Evolutionary conservation across 2,888 invertebrate species (phyloP).

Genomic region (Andrena dorsata): DNA sequence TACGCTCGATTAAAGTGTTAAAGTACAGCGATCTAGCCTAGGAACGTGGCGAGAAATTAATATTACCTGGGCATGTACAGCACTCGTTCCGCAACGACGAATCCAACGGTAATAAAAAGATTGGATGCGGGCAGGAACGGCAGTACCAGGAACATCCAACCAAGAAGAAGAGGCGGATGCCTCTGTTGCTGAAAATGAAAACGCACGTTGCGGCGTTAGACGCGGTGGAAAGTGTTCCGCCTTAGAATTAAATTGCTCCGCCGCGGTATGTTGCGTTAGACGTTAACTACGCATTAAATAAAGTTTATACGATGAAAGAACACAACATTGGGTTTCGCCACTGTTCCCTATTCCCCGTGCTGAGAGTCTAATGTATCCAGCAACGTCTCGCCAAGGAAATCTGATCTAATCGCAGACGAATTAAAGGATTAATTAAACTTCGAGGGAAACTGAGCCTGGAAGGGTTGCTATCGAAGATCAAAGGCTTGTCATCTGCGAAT

Average conservation of each 20-base stretch:
- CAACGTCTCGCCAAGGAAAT: neutral
- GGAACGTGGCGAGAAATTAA: neutral
- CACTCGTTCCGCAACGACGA: slow-evolving; percentile 94
- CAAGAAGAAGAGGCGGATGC: slow-evolving; percentile 89
- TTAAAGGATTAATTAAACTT: slow-evolving; percentile 21
- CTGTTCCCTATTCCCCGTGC: neutral
- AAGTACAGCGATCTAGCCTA: too few species aligned
- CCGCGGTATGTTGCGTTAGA: slow-evolving; percentile 1
- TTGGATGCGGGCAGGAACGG: slow-evolving; percentile 96
- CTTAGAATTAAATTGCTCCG: slow-evolving; percentile 25
- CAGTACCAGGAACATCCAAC: slow-evolving; percentile 90
- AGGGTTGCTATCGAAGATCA: slow-evolving; percentile 4
- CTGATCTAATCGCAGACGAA: neutral
- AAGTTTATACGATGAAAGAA: slow-evolving; percentile 7
- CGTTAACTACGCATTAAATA: slow-evolving; percentile 21
- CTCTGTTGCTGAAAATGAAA: slow-evolving; percentile 87
- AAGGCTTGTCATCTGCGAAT: neutral
- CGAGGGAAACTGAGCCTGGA: slow-evolving; percentile 46
- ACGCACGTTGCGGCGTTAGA: slow-evolving; percentile 43
- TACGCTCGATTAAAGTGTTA: too few species aligned
- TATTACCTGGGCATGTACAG: slow-evolving; percentile 94
- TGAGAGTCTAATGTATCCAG: neutral
- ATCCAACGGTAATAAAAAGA: slow-evolving; percentile 92
- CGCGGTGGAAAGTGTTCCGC: slow-evolving; percentile 7
- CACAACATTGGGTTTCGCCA: neutral